Base-by-base conservation (phyloP, 1,140 invertebrate genomes). In the Drosophila busckii region DNA sequence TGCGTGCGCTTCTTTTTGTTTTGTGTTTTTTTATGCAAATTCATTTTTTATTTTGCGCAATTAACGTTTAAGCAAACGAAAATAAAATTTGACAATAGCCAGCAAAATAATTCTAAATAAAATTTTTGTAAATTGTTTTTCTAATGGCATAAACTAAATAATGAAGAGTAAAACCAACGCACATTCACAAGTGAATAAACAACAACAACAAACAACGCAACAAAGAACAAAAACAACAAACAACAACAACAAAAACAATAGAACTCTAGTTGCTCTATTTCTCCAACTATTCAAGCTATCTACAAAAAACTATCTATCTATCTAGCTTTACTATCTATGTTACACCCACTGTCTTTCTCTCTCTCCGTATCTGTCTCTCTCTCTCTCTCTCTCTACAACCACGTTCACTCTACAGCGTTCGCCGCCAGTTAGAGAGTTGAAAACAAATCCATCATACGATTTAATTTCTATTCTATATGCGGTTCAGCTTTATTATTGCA, bases 401-500 rank as follows among this genome's bases (percentile, higher is more conserved):
- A 53, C 7, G 17, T 22, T 23, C 15, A 56, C 31, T 6, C 16
- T 25, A 35, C 9, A 58, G 16, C 22, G 12, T 46, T 17, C 6
- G n/a, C 28, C 35, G 13, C 48, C 41, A 34, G 48, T 34, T 32
- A 34, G 35, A 26, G 44, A 71, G 35, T 4, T 37, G 17, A 38
- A 31, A 44, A 70, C 23, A 70, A 70, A 70, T 76, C 84, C 85
- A 87, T 87, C 85, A 85, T 85, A 70, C 85, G 70, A 87, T 84
- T 82, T 87, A 87, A 87, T 87, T 87, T 87, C 85, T 87, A 78
- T 87, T 86, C 85, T 87, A 87, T 87, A 87, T 87, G 85, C 85
- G 85, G 85, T 87, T 87, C 85, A 87, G 85, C 85, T 87, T 87
- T 87, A 87, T 87, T 84, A 86, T 85, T 83, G 69, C 69, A 80